Evolutionary conservation across 2,888 invertebrate species (phyloP).

Genomic region (Gryllus longicercus): DNA sequence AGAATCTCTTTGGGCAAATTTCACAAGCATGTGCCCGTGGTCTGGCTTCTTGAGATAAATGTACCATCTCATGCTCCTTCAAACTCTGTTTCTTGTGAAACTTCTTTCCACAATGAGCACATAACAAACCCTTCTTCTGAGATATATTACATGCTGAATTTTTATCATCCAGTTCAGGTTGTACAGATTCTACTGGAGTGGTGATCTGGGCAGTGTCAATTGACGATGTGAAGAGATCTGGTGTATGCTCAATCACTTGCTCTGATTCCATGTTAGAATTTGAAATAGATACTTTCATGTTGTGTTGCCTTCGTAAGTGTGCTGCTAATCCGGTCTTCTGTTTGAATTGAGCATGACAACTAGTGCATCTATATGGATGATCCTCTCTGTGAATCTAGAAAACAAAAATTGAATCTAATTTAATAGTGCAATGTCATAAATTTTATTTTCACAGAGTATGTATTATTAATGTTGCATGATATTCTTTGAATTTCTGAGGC

Average conservation of each 20-base stretch:
- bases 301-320: slow-evolving; percentile 24
- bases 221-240: too few species aligned
- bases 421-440: too few species aligned
- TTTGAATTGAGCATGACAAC: slow-evolving; percentile 25
- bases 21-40: slow-evolving; percentile 22
- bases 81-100: slow-evolving; percentile 31
- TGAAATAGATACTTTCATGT: background rate
- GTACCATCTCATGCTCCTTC: slow-evolving; percentile 28
- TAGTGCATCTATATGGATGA: slow-evolving; percentile 25
- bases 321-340: slow-evolving; percentile 23
- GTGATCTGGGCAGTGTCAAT: too few species aligned
- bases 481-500: background rate
- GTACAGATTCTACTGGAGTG: too few species aligned
- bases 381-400: slow-evolving; percentile 27
- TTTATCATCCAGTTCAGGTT: too few species aligned
- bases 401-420: background rate
- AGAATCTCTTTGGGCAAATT: slow-evolving; percentile 29
- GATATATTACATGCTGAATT: too few species aligned
- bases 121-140: background rate
- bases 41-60: slow-evolving; percentile 5
- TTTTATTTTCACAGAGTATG: too few species aligned
- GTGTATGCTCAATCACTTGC: background rate
- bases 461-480: too few species aligned
- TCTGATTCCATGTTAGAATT: background rate
- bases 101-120: slow-evolving; percentile 32